A percentile compares a stretch with the other conserved stretches of the same genome.
Evolutionary conservation across 2,113 vertebrate genomes (phyloP).

Genomic region (Murina feae): DNA sequence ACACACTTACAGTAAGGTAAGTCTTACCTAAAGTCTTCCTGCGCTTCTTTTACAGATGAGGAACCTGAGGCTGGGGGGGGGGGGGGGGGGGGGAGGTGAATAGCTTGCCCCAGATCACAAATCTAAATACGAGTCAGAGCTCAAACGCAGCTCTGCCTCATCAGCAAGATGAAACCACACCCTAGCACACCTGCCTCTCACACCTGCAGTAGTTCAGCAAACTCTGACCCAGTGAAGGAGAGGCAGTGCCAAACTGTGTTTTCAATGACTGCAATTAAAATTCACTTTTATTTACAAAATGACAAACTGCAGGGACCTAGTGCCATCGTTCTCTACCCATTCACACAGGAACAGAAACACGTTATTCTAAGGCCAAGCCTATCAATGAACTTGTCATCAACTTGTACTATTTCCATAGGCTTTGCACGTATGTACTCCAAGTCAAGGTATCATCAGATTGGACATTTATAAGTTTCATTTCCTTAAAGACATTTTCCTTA

Average conservation of each 20-base stretch:
- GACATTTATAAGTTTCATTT: conserved; percentile 25
- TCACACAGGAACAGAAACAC: not conserved
- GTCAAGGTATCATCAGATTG: not conserved
- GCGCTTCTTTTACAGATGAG: not conserved
- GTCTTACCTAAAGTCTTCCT: not conserved
- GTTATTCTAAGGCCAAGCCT: not conserved
- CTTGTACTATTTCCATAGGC: not conserved
- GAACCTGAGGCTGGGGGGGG: not conserved
- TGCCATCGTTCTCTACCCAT: not conserved
- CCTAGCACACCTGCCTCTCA: not conserved
- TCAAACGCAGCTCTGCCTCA: not conserved
- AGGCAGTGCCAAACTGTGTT: not conserved
- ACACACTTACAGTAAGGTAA: not conserved
- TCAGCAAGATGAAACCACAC: not conserved
- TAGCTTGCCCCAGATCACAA: not conserved
- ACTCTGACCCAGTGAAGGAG: not conserved
- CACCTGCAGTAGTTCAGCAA: not conserved
- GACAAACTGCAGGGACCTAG: not conserved
- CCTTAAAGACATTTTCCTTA: conserved; percentile 12
- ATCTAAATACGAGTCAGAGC: not conserved
- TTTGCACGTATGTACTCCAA: not conserved
- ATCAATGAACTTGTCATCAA: not conserved
- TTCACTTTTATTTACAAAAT: not conserved
- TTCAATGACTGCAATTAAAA: not conserved
- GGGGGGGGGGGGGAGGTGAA: no score